Evolutionary conservation across 2,888 invertebrate genomes (phyloP).

Genomic region (Lampropteryx suffumata): DNA sequence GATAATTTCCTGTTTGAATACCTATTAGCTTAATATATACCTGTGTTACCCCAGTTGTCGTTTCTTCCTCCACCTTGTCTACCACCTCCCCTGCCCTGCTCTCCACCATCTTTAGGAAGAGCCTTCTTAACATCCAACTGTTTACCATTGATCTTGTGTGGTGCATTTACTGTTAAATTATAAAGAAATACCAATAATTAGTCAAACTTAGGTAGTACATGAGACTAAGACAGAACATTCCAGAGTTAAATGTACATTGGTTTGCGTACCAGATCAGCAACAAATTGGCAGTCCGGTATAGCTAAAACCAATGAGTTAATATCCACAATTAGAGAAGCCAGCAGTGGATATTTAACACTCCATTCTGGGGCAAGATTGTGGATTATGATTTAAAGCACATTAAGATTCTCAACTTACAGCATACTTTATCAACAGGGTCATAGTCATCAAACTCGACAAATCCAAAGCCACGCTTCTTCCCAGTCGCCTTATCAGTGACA

Average conservation of each 20-base stretch:
- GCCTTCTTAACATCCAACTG: slow-evolving; percentile 97
- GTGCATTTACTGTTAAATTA: slow-evolving; percentile 88
- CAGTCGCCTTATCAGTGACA: slow-evolving; percentile 95
- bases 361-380: slow-evolving; percentile 80
- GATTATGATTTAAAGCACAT: slow-evolving; percentile 19
- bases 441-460: slow-evolving; percentile 99
- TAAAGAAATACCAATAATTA: too few species aligned
- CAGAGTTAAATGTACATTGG: slow-evolving; percentile 57
- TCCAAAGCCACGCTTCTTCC: slow-evolving; percentile 97
- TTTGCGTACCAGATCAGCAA: slow-evolving; percentile 75
- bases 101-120: slow-evolving; percentile 89
- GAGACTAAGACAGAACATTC: too few species aligned
- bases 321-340: slow-evolving; percentile 81
- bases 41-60: slow-evolving; percentile 65
- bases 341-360: slow-evolving; percentile 63
- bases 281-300: slow-evolving; percentile 65
- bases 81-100: slow-evolving; percentile 81
- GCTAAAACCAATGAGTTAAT: slow-evolving; percentile 74
- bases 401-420: slow-evolving; percentile 86
- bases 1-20: not conserved
- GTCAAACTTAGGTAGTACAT: too few species aligned
- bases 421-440: slow-evolving; percentile 98
- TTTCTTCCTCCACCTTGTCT: slow-evolving; percentile 71
- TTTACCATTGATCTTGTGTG: slow-evolving; percentile 93
- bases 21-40: slow-evolving; percentile 28